These are phyloP conservation scores for Neosalanx taihuensis DNA, from an alignment of 2,797 vertebrate genomes.

Conservation along the genomic window DNA sequence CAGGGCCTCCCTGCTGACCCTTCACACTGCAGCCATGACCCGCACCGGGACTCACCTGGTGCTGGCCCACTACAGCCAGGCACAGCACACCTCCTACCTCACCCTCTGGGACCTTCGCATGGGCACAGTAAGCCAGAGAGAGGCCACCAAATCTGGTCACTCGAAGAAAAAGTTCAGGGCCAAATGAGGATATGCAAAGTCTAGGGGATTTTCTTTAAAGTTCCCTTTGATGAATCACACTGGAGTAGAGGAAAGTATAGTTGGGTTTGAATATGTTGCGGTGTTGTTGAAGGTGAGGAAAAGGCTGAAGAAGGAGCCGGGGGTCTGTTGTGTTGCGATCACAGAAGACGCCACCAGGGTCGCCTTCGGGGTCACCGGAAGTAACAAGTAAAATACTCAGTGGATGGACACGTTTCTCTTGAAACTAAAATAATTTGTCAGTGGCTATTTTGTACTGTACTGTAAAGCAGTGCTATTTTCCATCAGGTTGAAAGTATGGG, in stretches of 20 bases:
- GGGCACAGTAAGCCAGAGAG: slow-evolving; percentile 27
- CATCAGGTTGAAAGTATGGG: slow-evolving; percentile 9
- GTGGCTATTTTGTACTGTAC: neutral
- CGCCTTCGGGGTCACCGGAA: slow-evolving; percentile 54
- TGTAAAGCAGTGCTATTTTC: neutral
- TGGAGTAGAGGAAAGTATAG: neutral
- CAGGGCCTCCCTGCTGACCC: slow-evolving; percentile 55
- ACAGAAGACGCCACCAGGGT: slow-evolving; percentile 50
- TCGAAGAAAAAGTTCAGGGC: neutral
- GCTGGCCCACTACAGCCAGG: slow-evolving; percentile 58
- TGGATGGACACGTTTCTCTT: neutral
- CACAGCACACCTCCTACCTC: slow-evolving; percentile 54
- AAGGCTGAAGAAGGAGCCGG: slow-evolving; percentile 57
- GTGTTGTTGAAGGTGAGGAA: slow-evolving; percentile 56
- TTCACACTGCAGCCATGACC: slow-evolving; percentile 56
- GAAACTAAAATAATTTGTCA: neutral
- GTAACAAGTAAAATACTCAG: slow-evolving; percentile 51
- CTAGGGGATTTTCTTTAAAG: no score
- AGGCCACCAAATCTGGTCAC: neutral
- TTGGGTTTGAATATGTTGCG: neutral
- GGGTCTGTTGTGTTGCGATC: slow-evolving; percentile 62
- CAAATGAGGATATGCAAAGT: no score
- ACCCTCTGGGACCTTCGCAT: slow-evolving; percentile 59
- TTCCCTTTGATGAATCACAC: neutral
- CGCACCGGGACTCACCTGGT: slow-evolving; percentile 49